Conservation (phyloP, 2,888 invertebrate species). For the Therioaphis trifolii region DNA sequence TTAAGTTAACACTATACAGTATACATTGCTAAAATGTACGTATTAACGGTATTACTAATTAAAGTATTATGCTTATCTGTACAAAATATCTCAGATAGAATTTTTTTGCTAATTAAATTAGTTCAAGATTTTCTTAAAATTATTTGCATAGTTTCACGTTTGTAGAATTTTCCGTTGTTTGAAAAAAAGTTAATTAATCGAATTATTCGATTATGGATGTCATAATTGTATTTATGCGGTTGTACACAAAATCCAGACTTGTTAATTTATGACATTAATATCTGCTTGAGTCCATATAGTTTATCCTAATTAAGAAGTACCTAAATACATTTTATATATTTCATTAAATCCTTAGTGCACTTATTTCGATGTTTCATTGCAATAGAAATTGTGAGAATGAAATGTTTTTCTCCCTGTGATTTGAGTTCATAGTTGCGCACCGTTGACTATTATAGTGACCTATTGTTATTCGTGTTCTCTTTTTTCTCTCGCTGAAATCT, state of each 20-base stretch:
- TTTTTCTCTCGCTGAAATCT: slow-evolving; percentile 5
- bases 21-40: too few species aligned
- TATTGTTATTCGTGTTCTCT: slow-evolving; percentile 45
- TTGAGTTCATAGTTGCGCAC: slow-evolving; percentile 52
- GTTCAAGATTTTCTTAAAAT: slow-evolving; percentile 2
- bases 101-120: neutral
- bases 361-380: neutral
- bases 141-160: slow-evolving; percentile 45
- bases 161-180: slow-evolving; percentile 9
- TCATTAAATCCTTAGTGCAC: neutral
- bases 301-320: neutral
- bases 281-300: neutral
- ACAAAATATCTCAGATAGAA: slow-evolving; percentile 18
- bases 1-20: too few species aligned
- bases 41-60: too few species aligned
- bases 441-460: slow-evolving; percentile 42
- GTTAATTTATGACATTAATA: neutral
- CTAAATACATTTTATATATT: slow-evolving; percentile 12
- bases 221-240: neutral
- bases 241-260: too few species aligned
- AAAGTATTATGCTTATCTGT: too few species aligned
- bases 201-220: slow-evolving; percentile 4
- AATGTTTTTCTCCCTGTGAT: slow-evolving; percentile 36
- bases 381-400: slow-evolving; percentile 7
- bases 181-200: neutral